Evolutionary conservation across 2,113 vertebrate species (phyloP), one percentile per base, ranked within the genome.

Genomic region (Onychostruthus taczanowskii): DNA sequence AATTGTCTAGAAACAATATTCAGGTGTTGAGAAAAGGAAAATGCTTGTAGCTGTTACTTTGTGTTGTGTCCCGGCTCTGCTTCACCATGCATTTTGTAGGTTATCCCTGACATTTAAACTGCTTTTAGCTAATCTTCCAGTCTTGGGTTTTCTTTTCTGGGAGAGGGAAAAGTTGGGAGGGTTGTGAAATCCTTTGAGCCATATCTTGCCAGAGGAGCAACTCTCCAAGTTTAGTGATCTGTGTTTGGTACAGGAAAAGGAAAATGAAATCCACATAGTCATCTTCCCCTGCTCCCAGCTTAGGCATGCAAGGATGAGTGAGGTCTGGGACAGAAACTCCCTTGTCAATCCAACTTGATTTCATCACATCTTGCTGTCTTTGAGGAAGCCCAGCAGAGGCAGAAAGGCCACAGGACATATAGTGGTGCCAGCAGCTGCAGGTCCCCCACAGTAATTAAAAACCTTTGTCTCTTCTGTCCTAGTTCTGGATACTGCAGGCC

Each of bases 401-500:
- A 77, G 72, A 46, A 90, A 22, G 63, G 41, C 53, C 18, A 4
- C 21, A 61, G 52, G 72, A 62, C 26, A 16, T 21, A 13, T 0
- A 35, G 80, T 2, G 4, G 37, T 83, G 26, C 78, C 20, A 52
- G 69, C 72, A 89, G 55, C 52, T 9, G 0, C 24, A 19, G 55
- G 14, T 83, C 23, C 23, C 49, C 52, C 28, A 19, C 43, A 50
- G 12, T 55, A 37, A 81, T 64, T 74, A 9, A 91, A 91, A 55
- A 1, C 44, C 19, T 62, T 79, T 13, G 1, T 90, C 39, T 87
- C 13, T 84, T 66, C 41, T 80, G 18, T 73, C 68, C 20, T 92
- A 99, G 99, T 99, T 90, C 98, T 99, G 97, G 99, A 99, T 96
- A 99, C 99, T 2, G 99, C 99, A 0, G 99, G 99, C 22, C 99